Evolutionary conservation across 2,113 vertebrate species (phyloP), one percentile per base, ranked within the genome.

Genomic region (Percina caprodes): DNA sequence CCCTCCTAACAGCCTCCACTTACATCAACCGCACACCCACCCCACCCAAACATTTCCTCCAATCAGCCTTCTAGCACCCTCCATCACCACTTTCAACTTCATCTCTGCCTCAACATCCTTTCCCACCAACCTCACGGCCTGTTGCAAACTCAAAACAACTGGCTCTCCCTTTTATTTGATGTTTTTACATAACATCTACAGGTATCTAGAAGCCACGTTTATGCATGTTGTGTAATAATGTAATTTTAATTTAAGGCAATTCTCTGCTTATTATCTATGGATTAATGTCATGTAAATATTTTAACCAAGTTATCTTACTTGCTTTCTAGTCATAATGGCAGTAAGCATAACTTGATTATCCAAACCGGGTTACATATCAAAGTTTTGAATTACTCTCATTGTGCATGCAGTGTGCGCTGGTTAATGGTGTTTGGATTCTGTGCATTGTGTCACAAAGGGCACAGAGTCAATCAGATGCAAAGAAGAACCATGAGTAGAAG

Each of bases 1-100:
- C 79, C 77, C 68, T 63, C 67, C 48, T 48, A 82, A 66, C 75
- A 77, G 79, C 73, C 69, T 67, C 73, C 81, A 66, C 84, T 86
- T 86, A 77, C 69, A 85, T 81, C 80, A 74, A 75, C 73, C 51
- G 2, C 51, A 54, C 68, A 74, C 54, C 59, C 70, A 45, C 72
- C 49, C 59, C 46, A 23, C 80, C 78, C 73, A 80, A 68, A 87
- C 73, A 73, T 61, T 55, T 26, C 51, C 88, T 21, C 45, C 48
- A 71, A 51, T 26, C 70, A 48, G 67, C 65, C 74, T 62, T 65
- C n/a, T 23, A 77, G 48, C 62, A 51, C 11, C 33, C 26, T 48
- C 56, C 76, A 62, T 24, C 52, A 51, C 52, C 21, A 19, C 26
- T 42, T 63, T 60, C 35, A 65, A 30, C 8, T 61, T 61, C 33